phyloP scores from a whole-genome alignment of 1,140 invertebrate species.

The Aricia agestis region DNA sequence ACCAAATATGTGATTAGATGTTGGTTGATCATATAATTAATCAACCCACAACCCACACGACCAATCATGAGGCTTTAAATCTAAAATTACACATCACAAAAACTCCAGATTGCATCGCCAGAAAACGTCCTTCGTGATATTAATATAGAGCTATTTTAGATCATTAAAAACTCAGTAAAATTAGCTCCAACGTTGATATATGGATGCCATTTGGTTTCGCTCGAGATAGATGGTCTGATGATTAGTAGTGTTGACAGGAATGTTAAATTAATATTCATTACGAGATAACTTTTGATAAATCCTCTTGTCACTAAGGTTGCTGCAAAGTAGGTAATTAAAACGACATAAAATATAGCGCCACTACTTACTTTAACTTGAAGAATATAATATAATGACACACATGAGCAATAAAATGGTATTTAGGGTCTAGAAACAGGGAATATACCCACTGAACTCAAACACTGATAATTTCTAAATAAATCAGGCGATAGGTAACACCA shows the following conservation, averaged over 20 bases:
- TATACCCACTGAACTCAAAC: too few species aligned
- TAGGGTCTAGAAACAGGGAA: too few species aligned
- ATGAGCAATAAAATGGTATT: too few species aligned
- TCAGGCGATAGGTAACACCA: too few species aligned
- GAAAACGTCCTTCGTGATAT: not conserved
- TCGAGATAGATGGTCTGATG: not conserved
- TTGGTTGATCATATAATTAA: not conserved
- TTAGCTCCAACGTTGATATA: not conserved
- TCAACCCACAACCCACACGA: not conserved
- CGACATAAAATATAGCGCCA: too few species aligned
- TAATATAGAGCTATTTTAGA: not conserved
- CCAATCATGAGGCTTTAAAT: not conserved
- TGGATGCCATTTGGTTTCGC: not conserved
- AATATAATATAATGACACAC: too few species aligned
- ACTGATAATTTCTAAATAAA: too few species aligned
- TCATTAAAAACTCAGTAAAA: not conserved
- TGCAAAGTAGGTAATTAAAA: too few species aligned
- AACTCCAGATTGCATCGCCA: not conserved
- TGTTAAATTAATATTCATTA: slow-evolving; percentile 2
- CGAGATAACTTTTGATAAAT: not conserved
- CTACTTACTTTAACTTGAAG: too few species aligned
- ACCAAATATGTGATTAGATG: not conserved
- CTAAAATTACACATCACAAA: not conserved
- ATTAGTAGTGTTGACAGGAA: not conserved
- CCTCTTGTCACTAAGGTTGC: not conserved